Conservation (phyloP, 2,888 invertebrate species). For the Drosophila pseudotalamancana region DNA sequence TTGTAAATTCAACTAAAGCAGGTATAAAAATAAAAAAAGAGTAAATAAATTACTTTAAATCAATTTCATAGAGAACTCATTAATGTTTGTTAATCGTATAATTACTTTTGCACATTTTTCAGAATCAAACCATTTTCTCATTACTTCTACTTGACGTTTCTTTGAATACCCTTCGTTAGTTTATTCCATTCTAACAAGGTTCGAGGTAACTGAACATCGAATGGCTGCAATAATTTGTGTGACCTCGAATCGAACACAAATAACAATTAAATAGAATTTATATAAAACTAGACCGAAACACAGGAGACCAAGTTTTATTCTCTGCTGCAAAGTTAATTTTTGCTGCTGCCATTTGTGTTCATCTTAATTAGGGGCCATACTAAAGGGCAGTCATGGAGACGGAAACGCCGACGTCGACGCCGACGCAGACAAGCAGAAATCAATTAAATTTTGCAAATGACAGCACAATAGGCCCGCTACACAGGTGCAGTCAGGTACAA, state of each 20-base stretch:
- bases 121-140: too few species aligned
- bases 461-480: conserved; percentile 28
- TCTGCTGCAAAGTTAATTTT: conserved; percentile 30
- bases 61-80: too few species aligned
- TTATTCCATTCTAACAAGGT: not conserved
- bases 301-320: conserved; percentile 18
- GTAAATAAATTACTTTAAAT: too few species aligned
- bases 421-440: conserved; percentile 40
- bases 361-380: conserved; percentile 51
- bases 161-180: not conserved
- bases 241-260: conserved; percentile 19
- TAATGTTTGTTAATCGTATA: too few species aligned
- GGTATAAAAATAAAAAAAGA: too few species aligned
- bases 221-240: not conserved
- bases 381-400: conserved; percentile 19
- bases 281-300: conserved; percentile 1
- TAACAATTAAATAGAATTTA: conserved; percentile 43
- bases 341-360: conserved; percentile 27
- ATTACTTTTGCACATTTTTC: too few species aligned
- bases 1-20: too few species aligned
- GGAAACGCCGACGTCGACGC: conserved; percentile 2
- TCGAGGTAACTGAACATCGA: not conserved
- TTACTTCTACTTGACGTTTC: too few species aligned
- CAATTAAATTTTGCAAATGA: conserved; percentile 65
- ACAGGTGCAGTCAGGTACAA: conserved; percentile 27